Conservation (phyloP, 1,140 invertebrate species). For the Nymphalis io region DNA sequence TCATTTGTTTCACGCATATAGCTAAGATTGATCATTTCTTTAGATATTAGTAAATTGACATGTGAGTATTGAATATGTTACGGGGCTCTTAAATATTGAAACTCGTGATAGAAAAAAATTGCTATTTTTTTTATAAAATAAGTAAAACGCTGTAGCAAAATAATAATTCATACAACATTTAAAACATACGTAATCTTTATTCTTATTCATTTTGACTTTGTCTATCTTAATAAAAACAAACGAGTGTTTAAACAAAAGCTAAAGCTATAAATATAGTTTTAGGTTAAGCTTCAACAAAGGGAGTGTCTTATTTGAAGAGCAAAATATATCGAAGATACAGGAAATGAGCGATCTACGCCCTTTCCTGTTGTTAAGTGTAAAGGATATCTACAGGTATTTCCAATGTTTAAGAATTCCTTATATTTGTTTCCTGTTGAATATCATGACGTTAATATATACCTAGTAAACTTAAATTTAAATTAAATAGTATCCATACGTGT, state of each 20-base stretch:
- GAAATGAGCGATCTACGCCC: conserved; percentile 58
- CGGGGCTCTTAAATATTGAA: conserved; percentile 1
- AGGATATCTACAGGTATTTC: conserved; percentile 55
- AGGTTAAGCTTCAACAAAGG: conserved; percentile 5
- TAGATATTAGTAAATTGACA: conserved; percentile 11
- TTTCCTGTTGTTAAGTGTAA: conserved; percentile 57
- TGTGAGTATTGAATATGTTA: conserved; percentile 11
- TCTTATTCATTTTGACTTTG: background rate
- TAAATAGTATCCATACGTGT: no score
- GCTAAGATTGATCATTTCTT: conserved; percentile 12
- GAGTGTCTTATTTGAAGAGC: conserved; percentile 33
- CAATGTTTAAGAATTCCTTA: background rate
- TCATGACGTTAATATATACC: no score
- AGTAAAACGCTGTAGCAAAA: background rate
- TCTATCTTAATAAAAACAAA: no score
- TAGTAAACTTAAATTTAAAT: no score
- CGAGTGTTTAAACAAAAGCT: background rate
- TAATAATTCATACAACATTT: background rate
- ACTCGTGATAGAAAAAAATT: background rate
- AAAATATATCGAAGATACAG: conserved; percentile 49
- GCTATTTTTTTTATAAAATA: background rate
- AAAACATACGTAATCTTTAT: background rate
- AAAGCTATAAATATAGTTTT: no score
- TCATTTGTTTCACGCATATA: background rate
- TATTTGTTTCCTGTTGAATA: no score